Evolutionary conservation across 2,113 vertebrate genomes (phyloP).

Genomic region (Hippopotamus amphibius): DNA sequence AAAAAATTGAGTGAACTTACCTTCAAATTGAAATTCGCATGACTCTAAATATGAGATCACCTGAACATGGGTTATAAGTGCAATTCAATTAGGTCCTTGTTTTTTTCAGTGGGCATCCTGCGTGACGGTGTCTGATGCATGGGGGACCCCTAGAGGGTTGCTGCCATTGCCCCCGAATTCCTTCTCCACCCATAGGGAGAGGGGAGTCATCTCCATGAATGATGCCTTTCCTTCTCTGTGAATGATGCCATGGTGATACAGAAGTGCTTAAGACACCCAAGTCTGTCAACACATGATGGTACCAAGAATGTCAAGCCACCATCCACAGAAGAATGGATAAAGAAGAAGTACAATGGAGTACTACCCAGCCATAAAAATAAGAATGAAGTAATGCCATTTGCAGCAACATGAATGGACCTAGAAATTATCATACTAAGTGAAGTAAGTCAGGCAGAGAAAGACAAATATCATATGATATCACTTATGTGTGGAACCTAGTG

Average conservation of each 20-base stretch:
- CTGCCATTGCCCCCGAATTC: neutral
- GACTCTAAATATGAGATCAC: neutral
- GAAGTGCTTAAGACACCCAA: neutral
- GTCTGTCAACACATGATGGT: neutral
- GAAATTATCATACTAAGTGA: neutral
- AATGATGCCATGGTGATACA: neutral
- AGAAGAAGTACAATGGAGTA: neutral
- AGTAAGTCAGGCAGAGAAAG: neutral
- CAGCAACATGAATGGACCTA: neutral
- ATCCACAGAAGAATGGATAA: neutral
- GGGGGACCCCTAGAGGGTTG: neutral
- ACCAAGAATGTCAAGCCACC: neutral
- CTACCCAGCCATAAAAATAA: neutral
- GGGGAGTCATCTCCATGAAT: neutral
- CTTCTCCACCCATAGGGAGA: neutral
- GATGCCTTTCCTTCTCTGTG: neutral
- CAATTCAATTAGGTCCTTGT: neutral
- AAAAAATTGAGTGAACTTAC: neutral
- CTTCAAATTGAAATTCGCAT: neutral
- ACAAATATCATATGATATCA: neutral
- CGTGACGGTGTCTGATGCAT: rapidly evolving
- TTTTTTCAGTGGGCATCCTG: neutral
- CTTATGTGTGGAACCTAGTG: neutral
- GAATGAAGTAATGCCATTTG: neutral
- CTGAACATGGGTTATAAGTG: neutral